Percentiles rank a stretch among this genome's conserved stretches.
Evolutionary conservation across 2,797 vertebrate species (phyloP).

Genomic region (Sebastes minor): DNA sequence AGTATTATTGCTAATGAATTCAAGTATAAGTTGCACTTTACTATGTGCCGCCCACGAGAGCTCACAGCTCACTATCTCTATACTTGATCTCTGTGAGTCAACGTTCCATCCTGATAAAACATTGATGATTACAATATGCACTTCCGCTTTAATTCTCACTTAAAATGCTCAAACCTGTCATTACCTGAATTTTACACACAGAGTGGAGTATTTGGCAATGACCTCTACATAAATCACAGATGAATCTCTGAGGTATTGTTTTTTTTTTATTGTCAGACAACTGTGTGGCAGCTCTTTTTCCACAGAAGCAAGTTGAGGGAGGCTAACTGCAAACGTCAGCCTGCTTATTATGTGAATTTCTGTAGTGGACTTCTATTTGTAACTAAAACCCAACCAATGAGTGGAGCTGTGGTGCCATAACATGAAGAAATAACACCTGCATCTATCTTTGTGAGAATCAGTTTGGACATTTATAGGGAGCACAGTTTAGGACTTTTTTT

Average conservation of each 20-base stretch:
- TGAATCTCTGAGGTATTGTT: slow-evolving; percentile 24
- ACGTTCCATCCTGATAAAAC: background rate
- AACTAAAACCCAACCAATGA: slow-evolving; percentile 22
- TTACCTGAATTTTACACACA: background rate
- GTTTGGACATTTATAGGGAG: no score
- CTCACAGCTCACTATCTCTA: background rate
- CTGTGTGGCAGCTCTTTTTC: background rate
- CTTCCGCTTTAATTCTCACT: background rate
- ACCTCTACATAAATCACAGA: background rate
- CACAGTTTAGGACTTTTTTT: background rate
- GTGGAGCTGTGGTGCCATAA: slow-evolving; percentile 48
- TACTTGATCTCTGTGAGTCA: background rate
- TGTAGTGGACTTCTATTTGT: background rate
- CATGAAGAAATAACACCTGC: background rate
- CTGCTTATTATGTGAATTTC: background rate
- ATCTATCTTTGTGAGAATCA: background rate
- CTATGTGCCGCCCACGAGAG: background rate
- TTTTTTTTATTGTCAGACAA: slow-evolving; percentile 13
- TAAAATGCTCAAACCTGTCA: background rate
- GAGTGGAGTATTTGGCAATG: background rate
- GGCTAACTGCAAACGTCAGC: background rate
- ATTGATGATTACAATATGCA: background rate
- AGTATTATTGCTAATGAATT: background rate
- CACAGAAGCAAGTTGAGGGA: background rate
- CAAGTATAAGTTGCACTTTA: background rate